A percentile compares a stretch with the other conserved stretches of the same genome.
phyloP scores from a whole-genome alignment of 2,113 vertebrate species.

The Helogale parvula region DNA sequence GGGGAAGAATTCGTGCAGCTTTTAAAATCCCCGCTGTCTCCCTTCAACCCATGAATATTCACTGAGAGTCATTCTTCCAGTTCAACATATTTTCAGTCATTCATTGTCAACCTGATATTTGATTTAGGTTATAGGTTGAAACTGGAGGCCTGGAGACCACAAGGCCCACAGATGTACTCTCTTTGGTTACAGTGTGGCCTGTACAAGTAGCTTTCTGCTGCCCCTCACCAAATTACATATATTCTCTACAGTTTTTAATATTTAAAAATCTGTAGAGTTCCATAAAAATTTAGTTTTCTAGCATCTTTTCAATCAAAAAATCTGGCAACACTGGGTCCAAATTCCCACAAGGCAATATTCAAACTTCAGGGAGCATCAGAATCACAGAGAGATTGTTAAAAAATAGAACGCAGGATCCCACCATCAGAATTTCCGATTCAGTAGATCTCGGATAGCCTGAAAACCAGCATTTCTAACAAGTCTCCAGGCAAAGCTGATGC shows the following conservation, averaged over 20 bases:
- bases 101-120: not conserved
- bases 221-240: not conserved
- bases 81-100: not conserved
- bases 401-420: not conserved
- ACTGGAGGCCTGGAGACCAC: not conserved
- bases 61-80: not conserved
- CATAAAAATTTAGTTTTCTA: not conserved
- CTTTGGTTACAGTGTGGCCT: not conserved
- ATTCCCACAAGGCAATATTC: not conserved
- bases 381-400: not conserved
- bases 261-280: not conserved
- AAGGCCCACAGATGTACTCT: not conserved
- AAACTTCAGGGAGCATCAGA: not conserved
- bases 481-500: not conserved
- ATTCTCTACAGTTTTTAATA: not conserved
- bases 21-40: not conserved
- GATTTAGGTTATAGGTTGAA: not conserved
- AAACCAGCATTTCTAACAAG: not conserved
- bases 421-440: not conserved
- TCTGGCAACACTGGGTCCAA: not conserved
- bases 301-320: slow-evolving; percentile 11
- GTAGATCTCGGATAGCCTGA: not conserved
- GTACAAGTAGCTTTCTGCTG: not conserved
- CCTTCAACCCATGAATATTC: not conserved
- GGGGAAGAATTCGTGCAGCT: not conserved